Conservation (phyloP, 2,888 invertebrate species). For the Meloe dianella region DNA sequence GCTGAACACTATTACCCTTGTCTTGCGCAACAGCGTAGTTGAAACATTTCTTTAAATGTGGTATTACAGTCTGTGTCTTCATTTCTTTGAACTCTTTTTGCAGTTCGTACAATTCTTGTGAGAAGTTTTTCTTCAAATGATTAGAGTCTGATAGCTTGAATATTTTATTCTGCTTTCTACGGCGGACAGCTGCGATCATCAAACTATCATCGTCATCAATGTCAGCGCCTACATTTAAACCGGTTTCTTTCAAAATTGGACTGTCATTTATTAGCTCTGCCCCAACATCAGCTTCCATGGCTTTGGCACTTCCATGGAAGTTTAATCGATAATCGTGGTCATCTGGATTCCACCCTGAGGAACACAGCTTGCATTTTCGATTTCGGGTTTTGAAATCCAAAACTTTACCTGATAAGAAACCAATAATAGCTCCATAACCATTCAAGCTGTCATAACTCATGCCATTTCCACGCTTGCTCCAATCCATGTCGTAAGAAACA, state of each 20-base stretch:
- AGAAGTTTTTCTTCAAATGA: neutral
- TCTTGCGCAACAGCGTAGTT: neutral
- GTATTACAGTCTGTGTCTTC: neutral
- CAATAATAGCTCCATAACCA: conserved; percentile 29
- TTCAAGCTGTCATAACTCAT: conserved; percentile 40
- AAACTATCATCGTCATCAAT: neutral
- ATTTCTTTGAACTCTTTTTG: neutral
- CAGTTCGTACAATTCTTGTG: neutral
- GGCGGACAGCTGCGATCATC: neutral
- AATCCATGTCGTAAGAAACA: conserved; percentile 44
- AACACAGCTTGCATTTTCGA: too few relatives aligned
- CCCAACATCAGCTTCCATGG: too few relatives aligned
- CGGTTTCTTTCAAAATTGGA: neutral
- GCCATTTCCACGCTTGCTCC: conserved; percentile 40
- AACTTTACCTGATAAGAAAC: too few relatives aligned
- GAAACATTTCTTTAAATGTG: conserved; percentile 16
- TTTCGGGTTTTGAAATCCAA: too few relatives aligned
- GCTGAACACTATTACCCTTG: neutral
- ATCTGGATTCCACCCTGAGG: conserved; percentile 28
- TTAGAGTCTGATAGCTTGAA: neutral
- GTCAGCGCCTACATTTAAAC: neutral
- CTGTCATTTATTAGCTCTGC: conserved; percentile 35
- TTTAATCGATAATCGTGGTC: conserved; percentile 45
- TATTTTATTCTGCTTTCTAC: neutral
- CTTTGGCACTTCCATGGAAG: conserved; percentile 43